Evolutionary conservation across 1,140 invertebrate genomes (phyloP), one percentile per base, ranked within the genome.

Genomic region (Holcopasites calliopsidis): DNA sequence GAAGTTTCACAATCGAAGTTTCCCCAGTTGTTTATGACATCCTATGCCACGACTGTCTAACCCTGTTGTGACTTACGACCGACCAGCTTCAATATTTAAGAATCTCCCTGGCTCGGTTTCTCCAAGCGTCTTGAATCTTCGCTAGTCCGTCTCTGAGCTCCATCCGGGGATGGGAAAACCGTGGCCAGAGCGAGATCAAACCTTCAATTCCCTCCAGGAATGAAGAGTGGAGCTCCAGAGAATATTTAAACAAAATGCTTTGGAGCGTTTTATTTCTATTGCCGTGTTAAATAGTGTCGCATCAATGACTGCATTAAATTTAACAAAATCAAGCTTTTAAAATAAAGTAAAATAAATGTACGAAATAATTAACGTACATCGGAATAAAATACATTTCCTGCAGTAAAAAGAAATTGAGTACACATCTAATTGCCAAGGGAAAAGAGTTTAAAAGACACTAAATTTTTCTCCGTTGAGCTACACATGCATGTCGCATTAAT

Each of bases 1-100:
- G 87, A 90, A 90, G 85, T 91, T 91, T 90, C 89, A 90, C 90
- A 90, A 91, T 91, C 89, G 86, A 91, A 91, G 82, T 91, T 91
- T 87, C 75, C 80, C 79, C 86, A 89, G 90, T 89, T 90, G 89
- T 91, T 91, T 91, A 90, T 89, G 87, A 88, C 85, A 78, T 85
- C 83, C 52, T 64, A 50, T 33, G 10, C 8, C 52, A 62, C 50
- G 74, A 70, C 42, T 71, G 66, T 52, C 73, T 33, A 58, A 50
- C 55, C 44, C 65, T 5, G n/a, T n/a, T n/a, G n/a, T 42, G 79
- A 77, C 54, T 77, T 82, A 77, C 61, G 66, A 54, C 58, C 1
- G 44, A 68, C 74, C 47, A 76, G 54, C 76, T 82, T 58, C 79
- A 62, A 76, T 80, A 81, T 81, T 76, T 81, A 75, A 76, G 72